phyloP scores from a whole-genome alignment of 2,797 vertebrate genomes.

The Euphonia xanthogaster region DNA sequence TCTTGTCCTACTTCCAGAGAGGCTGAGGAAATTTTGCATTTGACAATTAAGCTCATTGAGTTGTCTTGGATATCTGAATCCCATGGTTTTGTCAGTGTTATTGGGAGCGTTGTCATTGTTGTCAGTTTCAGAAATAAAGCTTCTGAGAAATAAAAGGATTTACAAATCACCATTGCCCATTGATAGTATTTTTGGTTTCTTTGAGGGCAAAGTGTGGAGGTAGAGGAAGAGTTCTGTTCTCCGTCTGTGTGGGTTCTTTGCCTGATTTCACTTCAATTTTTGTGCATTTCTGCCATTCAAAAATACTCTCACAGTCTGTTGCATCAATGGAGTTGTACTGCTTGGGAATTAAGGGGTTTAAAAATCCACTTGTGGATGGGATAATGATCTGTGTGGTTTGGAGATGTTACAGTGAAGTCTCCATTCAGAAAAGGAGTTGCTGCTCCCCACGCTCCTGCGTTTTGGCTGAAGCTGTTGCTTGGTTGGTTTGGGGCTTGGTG shows the following conservation, averaged over 20 bases:
- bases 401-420: neutral
- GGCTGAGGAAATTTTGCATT: neutral
- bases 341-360: neutral
- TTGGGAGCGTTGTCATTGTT: neutral
- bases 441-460: neutral
- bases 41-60: neutral
- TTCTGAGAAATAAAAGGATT: neutral
- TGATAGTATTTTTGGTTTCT: neutral
- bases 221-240: neutral
- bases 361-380: neutral
- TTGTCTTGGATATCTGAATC: neutral
- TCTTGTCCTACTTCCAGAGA: neutral
- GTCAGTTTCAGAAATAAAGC: neutral
- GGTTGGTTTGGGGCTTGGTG: neutral
- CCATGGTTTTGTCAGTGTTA: rapidly evolving
- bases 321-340: neutral
- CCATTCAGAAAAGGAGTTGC: neutral
- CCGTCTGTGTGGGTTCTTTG: neutral
- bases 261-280: neutral
- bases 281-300: neutral
- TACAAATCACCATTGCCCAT: neutral
- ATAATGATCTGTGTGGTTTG: neutral
- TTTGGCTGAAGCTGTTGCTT: neutral
- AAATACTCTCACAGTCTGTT: neutral
- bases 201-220: neutral